Percentiles rank a stretch among this genome's conserved stretches.
Conservation (phyloP, 1,140 invertebrate genomes). For the Heliconius nattereri region DNA sequence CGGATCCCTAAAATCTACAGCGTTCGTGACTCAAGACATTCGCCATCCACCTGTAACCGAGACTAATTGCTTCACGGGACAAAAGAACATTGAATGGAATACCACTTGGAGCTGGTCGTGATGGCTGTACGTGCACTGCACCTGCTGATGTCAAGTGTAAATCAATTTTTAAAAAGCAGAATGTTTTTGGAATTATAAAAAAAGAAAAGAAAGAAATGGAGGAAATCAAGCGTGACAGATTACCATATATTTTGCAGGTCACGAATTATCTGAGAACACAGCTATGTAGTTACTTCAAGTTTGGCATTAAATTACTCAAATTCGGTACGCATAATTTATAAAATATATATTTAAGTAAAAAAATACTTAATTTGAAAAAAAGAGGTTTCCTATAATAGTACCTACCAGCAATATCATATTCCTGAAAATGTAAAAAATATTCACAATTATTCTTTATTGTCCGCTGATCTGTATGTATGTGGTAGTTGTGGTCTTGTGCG, state of each 20-base stretch:
- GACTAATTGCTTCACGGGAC: constrained; percentile 51
- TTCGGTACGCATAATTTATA: no score
- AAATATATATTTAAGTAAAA: no score
- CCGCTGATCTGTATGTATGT: constrained; percentile 35
- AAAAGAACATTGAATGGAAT: constrained; percentile 30
- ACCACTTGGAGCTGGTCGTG: constrained; percentile 32
- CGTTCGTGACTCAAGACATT: constrained; percentile 50
- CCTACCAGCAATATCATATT: no score
- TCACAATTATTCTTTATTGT: constrained; percentile 20
- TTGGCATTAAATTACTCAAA: no score
- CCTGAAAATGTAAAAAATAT: not conserved
- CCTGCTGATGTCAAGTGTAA: constrained; percentile 42
- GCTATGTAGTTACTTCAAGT: no score
- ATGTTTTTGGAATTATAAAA: not conserved
- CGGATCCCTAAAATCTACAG: constrained; percentile 30
- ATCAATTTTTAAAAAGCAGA: constrained; percentile 9
- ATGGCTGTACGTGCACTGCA: constrained; percentile 38
- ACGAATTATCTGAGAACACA: no score
- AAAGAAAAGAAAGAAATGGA: not conserved
- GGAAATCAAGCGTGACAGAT: not conserved
- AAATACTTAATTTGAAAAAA: no score
- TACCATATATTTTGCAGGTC: constrained; percentile 33
- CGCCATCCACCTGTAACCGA: constrained; percentile 60
- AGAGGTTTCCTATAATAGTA: no score
- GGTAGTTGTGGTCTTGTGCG: constrained; percentile 17